phyloP scores from a whole-genome alignment of 2,797 vertebrate species.

The Parauchenoglanis ngamensis region DNA sequence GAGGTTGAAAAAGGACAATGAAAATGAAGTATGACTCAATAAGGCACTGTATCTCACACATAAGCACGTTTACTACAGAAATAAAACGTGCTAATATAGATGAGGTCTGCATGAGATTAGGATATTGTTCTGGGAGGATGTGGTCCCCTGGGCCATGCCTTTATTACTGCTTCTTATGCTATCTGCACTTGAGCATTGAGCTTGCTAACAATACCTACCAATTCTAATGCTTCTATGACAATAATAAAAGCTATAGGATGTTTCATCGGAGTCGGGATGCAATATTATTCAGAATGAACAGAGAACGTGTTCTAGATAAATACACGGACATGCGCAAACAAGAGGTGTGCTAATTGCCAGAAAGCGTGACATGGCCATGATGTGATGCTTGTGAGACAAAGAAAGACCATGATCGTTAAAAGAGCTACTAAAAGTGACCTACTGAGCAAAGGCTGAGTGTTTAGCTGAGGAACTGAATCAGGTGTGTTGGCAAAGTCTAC shows the following conservation, averaged over 20 bases:
- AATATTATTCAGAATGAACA: background rate
- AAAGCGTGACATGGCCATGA: background rate
- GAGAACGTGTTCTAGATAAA: background rate
- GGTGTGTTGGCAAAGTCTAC: background rate
- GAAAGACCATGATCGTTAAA: background rate
- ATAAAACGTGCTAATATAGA: background rate
- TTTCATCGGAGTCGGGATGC: background rate
- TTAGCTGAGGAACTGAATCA: conserved; percentile 6
- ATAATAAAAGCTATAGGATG: background rate
- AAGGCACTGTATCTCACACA: background rate
- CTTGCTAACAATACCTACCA: background rate
- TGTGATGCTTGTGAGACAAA: background rate
- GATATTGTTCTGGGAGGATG: conserved; percentile 6
- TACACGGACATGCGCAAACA: background rate
- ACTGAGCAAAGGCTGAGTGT: background rate
- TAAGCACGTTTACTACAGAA: background rate
- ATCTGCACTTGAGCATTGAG: background rate
- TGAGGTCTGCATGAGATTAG: background rate
- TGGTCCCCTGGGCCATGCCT: conserved; percentile 8
- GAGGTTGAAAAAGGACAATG: conserved; percentile 2
- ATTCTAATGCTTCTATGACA: background rate
- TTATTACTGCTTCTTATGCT: background rate
- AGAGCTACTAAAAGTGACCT: background rate
- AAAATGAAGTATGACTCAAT: conserved; percentile 9
- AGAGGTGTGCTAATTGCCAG: background rate